phyloP scores from a whole-genome alignment of 2,797 vertebrate genomes.

The Chaenodraco wilsoni region DNA sequence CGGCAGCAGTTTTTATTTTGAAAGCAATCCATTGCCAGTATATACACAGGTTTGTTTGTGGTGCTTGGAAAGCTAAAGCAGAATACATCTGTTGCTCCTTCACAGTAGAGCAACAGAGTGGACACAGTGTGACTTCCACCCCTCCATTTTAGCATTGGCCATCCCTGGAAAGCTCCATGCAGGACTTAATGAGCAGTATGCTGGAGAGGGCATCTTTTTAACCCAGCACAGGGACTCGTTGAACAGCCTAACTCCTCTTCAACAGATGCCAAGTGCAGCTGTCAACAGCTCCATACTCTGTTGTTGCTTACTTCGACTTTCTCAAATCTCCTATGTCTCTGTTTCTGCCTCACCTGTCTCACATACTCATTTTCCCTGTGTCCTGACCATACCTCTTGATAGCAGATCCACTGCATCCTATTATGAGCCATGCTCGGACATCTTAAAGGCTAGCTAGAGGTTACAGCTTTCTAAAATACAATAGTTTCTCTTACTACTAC shows the following conservation, averaged over 20 bases:
- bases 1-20: no score
- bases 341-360: slow-evolving; percentile 38
- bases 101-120: slow-evolving; percentile 85
- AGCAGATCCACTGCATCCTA: slow-evolving; percentile 55
- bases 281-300: slow-evolving; percentile 82
- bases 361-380: slow-evolving; percentile 21
- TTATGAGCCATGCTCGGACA: slow-evolving; percentile 56
- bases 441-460: slow-evolving; percentile 68
- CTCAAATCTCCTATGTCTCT: slow-evolving; percentile 32
- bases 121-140: slow-evolving; percentile 76
- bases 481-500: slow-evolving; percentile 55
- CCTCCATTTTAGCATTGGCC: slow-evolving; percentile 71
- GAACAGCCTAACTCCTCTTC: slow-evolving; percentile 88
- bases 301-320: slow-evolving; percentile 75
- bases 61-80: slow-evolving; percentile 67
- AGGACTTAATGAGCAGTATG: slow-evolving; percentile 91
- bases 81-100: slow-evolving; percentile 51
- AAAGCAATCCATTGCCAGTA: no score
- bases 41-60: no score
- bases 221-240: slow-evolving; percentile 91
- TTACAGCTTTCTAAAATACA: slow-evolving; percentile 61
- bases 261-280: slow-evolving; percentile 96
- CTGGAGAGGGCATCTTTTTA: slow-evolving; percentile 93
- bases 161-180: slow-evolving; percentile 86
- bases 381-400: slow-evolving; percentile 58